Percentiles rank a stretch among this genome's conserved stretches.
Evolutionary conservation across 1,140 invertebrate species (phyloP).

Genomic region (Stenopsyche tienmushanensis): DNA sequence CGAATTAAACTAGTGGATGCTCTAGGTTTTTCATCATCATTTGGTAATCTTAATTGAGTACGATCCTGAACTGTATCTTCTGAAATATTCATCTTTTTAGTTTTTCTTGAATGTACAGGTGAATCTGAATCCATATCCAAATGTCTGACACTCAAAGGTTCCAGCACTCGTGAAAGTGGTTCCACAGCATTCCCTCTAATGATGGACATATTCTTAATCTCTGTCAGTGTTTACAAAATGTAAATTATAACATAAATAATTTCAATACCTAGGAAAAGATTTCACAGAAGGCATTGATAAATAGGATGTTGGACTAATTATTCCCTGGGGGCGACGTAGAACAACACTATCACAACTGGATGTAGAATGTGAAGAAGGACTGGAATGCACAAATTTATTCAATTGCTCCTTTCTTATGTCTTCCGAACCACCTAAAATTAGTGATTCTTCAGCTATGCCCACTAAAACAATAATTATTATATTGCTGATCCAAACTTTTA

Average conservation of each 20-base stretch:
- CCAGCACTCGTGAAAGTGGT: conserved; percentile 73
- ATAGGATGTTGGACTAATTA: conserved; percentile 66
- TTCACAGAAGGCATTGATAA: conserved; percentile 80
- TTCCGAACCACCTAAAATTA: not conserved
- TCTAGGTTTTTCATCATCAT: conserved; percentile 3
- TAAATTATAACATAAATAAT: not conserved
- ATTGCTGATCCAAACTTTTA: not conserved
- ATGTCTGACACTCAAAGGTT: conserved; percentile 68
- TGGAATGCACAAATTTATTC: conserved; percentile 29
- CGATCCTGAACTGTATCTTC: not conserved
- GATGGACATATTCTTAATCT: conserved; percentile 4
- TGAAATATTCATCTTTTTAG: conserved; percentile 9
- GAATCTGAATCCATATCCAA: conserved; percentile 62
- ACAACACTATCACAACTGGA: conserved; percentile 35
- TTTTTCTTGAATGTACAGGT: conserved; percentile 22
- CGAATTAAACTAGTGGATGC: conserved; percentile 49
- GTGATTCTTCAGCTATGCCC: conserved; percentile 30
- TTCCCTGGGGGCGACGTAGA: conserved; percentile 47
- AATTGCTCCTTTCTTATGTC: not conserved
- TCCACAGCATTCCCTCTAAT: conserved; percentile 66
- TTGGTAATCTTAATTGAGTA: not conserved
- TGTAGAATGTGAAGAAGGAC: conserved; percentile 31
- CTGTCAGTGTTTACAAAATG: not conserved
- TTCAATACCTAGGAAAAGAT: conserved; percentile 67
- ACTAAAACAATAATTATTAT: conserved; percentile 24